phyloP scores from a whole-genome alignment of 2,113 vertebrate species.

The Podilymbus podiceps region DNA sequence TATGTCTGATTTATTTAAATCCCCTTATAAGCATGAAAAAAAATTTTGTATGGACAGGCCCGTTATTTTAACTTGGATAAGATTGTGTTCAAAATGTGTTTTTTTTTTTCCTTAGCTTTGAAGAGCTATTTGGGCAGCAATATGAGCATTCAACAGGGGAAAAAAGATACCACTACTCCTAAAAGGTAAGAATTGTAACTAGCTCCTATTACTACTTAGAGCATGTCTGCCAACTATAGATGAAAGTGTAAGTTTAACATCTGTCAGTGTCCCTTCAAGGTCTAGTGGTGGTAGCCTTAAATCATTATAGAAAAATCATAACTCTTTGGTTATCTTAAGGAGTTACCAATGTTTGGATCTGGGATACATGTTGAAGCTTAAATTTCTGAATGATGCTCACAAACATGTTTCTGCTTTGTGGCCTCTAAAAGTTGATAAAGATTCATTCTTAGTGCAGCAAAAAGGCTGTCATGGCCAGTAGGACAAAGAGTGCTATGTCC shows the following conservation, averaged over 20 bases:
- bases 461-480: background rate
- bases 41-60: background rate
- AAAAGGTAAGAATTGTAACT: slow-evolving; percentile 11
- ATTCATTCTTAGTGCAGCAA: background rate
- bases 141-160: background rate
- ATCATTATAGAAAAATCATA: background rate
- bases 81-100: background rate
- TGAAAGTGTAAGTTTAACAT: background rate
- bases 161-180: background rate
- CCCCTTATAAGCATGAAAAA: background rate
- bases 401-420: background rate
- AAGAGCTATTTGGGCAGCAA: slow-evolving; percentile 21
- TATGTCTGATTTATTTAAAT: background rate
- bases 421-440: background rate
- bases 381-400: background rate
- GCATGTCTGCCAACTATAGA: background rate
- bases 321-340: background rate
- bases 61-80: background rate
- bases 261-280: background rate
- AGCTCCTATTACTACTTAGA: background rate
- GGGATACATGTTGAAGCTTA: background rate
- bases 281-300: background rate
- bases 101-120: background rate
- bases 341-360: background rate
- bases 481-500: background rate